Conservation (phyloP, 2,888 invertebrate genomes). For the Acronicta alni region DNA sequence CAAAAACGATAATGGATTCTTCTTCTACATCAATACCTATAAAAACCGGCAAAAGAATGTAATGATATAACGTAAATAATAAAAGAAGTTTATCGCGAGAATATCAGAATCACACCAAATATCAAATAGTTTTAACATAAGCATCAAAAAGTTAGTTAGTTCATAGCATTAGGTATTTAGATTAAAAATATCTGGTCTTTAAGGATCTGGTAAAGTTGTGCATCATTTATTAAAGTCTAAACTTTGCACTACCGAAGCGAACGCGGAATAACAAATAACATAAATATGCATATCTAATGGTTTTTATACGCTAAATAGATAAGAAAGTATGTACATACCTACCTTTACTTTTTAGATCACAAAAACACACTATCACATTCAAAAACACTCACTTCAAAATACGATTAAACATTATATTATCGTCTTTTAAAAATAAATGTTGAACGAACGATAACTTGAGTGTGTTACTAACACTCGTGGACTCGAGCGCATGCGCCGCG, state of each 20-base stretch:
- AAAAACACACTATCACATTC: conserved; percentile 17
- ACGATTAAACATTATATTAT: neutral
- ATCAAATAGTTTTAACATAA: too few species aligned
- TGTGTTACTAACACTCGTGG: conserved; percentile 20
- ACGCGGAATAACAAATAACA: conserved; percentile 33
- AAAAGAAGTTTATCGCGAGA: too few species aligned
- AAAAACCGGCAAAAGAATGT: too few species aligned
- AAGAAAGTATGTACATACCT: neutral
- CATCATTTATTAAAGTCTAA: conserved; percentile 7
- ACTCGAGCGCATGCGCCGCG: conserved; percentile 9
- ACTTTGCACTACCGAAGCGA: conserved; percentile 26
- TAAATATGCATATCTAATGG: conserved; percentile 19
- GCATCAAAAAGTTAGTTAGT: too few species aligned
- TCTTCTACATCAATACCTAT: too few species aligned
- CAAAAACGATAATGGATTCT: too few species aligned
- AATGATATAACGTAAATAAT: too few species aligned
- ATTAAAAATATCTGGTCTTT: neutral
- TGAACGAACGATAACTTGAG: conserved; percentile 19
- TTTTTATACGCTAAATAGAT: conserved; percentile 1
- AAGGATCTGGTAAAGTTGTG: too few species aligned
- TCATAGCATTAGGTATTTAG: too few species aligned
- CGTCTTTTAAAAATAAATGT: conserved; percentile 12
- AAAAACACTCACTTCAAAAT: neutral
- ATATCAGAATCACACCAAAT: too few species aligned
- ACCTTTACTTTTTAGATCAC: conserved; percentile 18